phyloP scores from a whole-genome alignment of 2,797 vertebrate species.

The Hoplostethus atlanticus region DNA sequence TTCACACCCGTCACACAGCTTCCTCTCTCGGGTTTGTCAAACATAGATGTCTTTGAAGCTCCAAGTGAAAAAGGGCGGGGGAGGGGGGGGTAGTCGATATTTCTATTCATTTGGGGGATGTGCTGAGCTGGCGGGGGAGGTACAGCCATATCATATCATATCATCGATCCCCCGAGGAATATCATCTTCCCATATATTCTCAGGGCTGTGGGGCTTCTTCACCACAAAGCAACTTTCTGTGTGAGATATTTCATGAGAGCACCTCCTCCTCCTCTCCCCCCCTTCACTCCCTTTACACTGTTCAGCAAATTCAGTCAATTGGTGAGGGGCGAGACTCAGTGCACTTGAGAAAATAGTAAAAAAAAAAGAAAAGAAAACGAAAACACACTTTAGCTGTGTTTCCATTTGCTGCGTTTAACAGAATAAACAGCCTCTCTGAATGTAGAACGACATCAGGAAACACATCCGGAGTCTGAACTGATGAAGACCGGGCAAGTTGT shows the following conservation, averaged over 20 bases:
- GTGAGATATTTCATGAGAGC: neutral
- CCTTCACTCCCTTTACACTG: too few relatives aligned
- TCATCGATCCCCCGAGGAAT: neutral
- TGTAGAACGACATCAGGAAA: too few relatives aligned
- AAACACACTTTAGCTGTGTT: too few relatives aligned
- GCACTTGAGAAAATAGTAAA: too few relatives aligned
- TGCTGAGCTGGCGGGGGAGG: neutral
- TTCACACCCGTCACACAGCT: constrained; percentile 5
- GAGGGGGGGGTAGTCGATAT: neutral
- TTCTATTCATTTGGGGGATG: constrained; percentile 6
- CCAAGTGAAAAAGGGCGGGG: neutral
- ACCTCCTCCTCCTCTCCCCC: neutral
- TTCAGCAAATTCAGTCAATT: too few relatives aligned
- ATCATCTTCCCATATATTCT: constrained; percentile 2
- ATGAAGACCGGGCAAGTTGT: too few relatives aligned
- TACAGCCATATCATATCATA: constrained; percentile 10
- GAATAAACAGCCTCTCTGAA: too few relatives aligned
- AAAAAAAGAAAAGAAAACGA: too few relatives aligned
- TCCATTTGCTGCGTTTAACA: too few relatives aligned
- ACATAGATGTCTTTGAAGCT: constrained; percentile 30
- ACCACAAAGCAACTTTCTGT: neutral
- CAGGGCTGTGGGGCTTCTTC: neutral
- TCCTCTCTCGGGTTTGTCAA: neutral
- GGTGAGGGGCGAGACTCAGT: too few relatives aligned
- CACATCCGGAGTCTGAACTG: too few relatives aligned